These are phyloP conservation scores for Xylocampa areola DNA, from an alignment of 2,888 invertebrate genomes.

Conservation along the genomic window DNA sequence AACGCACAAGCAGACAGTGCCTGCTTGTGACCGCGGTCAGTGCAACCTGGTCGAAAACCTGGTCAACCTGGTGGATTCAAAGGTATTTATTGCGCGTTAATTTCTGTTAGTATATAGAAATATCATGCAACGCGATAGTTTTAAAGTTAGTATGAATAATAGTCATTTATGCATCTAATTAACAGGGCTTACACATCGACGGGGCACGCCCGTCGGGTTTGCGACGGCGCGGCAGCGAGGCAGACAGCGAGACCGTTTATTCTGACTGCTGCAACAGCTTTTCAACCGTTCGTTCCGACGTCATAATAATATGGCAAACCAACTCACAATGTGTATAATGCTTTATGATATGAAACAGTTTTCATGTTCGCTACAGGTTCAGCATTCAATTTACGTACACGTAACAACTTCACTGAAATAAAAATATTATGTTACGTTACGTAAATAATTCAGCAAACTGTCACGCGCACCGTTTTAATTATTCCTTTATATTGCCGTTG, in stretches of 20 bases:
- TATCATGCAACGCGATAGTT: too few species aligned
- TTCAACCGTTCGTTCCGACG: slow-evolving; percentile 2
- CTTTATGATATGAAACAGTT: slow-evolving; percentile 10
- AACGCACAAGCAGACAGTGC: too few species aligned
- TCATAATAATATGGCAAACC: slow-evolving; percentile 6
- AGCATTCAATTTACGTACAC: slow-evolving; percentile 26
- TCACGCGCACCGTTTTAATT: slow-evolving; percentile 40
- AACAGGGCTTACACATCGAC: not conserved
- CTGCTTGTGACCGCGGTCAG: too few species aligned
- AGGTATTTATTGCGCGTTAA: too few species aligned
- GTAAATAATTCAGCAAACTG: slow-evolving; percentile 28
- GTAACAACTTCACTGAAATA: slow-evolving; percentile 22
- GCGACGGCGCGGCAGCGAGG: too few species aligned
- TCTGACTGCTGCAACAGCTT: slow-evolving; percentile 7
- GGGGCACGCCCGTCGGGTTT: not conserved
- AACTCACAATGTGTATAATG: slow-evolving; percentile 6
- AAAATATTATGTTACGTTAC: slow-evolving; percentile 8
- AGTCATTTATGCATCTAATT: too few species aligned
- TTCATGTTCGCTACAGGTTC: not conserved
- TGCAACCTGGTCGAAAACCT: too few species aligned
- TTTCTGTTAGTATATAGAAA: too few species aligned
- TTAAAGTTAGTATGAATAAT: too few species aligned
- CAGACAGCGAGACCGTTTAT: too few species aligned
- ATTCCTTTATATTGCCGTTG: slow-evolving; percentile 22
- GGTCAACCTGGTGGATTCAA: too few species aligned